Evolutionary conservation across 2,888 invertebrate species (phyloP), one percentile per base, ranked within the genome.

Genomic region (Tribolium freemani): DNA sequence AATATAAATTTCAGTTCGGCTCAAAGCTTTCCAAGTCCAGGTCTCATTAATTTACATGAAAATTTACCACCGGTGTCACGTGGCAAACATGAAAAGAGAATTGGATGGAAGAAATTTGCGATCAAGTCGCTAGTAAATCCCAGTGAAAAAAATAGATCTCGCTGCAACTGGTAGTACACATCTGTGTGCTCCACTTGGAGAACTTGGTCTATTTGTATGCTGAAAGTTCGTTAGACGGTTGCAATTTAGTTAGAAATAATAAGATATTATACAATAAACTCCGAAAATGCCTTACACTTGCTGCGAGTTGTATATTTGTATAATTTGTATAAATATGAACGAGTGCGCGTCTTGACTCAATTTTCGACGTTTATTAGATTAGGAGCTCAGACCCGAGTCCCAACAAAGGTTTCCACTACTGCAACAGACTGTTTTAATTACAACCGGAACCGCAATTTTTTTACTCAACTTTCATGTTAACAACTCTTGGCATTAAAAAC

Each of bases 31-130:
- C 51, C 51, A 66, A 67, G 67, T 67, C 67, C 67, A 57, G 57
- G 46, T 56, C 66, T 71, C 71, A 67, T 71, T 71, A 71, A 71
- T 71, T 71, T 71, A 71, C 71, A 71, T 71, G 66, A 58, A 66
- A 69, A 69, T 69, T 67, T 67, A 56, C 48, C 67, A 57, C 50
- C 31, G 46, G 20, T 57, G 67, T 67, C 67, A 67, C 67, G 67
- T 57, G 56, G 57, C n/a, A 64, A 64, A 64, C 64, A 64, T 44
- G 67, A 67, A 57, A 67, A 67, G 57, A 67, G 56, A 67, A 67
- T 64, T 64, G 64, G 53, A 64, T 48, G 57, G 46, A 57, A 57
- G 46, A 56, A 64, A 64, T 54, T 30, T 16, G 64, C 63, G 13
- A 63, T 63, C 63, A 38, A 45, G 13, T 4, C 63, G 10, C 13